These are phyloP conservation scores for Melangyna quadrimaculata DNA, from an alignment of 2,888 invertebrate genomes.

Conservation along the genomic window DNA sequence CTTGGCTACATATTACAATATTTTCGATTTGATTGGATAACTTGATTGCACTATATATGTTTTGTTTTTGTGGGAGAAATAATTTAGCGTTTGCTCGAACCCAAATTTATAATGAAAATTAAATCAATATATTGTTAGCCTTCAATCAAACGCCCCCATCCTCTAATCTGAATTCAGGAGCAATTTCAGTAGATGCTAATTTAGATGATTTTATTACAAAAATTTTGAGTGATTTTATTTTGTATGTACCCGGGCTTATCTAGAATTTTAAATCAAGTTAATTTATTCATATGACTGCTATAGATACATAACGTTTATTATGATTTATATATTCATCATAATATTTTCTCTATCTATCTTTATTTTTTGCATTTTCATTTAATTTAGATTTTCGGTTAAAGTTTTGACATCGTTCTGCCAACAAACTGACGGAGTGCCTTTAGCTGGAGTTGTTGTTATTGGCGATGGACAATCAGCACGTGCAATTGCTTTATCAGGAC, in stretches of 20 bases:
- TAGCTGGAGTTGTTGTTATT: constrained; percentile 75
- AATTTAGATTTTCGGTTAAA: constrained; percentile 74
- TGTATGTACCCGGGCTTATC: neutral
- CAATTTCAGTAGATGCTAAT: neutral
- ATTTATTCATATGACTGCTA: constrained; percentile 32
- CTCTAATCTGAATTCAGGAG: neutral
- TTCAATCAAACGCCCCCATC: neutral
- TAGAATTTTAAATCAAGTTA: constrained; percentile 29
- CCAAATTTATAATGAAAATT: too few species aligned
- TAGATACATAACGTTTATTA: neutral
- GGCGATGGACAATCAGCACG: constrained; percentile 76
- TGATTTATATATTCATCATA: neutral
- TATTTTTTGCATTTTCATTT: neutral
- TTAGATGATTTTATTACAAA: neutral
- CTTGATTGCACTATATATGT: too few species aligned
- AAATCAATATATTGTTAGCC: neutral
- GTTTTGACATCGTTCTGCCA: constrained; percentile 75
- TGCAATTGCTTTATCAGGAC: constrained; percentile 74
- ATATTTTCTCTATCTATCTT: neutral
- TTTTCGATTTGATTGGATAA: too few species aligned
- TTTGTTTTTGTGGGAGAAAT: too few species aligned
- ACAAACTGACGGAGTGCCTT: constrained; percentile 74
- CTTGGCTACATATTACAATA: too few species aligned
- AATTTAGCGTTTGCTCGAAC: too few species aligned
- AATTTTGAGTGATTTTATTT: neutral